Percentiles rank a stretch among this genome's conserved stretches.
Conservation (phyloP, 2,888 invertebrate genomes). For the Agonopterix subpropinquella region DNA sequence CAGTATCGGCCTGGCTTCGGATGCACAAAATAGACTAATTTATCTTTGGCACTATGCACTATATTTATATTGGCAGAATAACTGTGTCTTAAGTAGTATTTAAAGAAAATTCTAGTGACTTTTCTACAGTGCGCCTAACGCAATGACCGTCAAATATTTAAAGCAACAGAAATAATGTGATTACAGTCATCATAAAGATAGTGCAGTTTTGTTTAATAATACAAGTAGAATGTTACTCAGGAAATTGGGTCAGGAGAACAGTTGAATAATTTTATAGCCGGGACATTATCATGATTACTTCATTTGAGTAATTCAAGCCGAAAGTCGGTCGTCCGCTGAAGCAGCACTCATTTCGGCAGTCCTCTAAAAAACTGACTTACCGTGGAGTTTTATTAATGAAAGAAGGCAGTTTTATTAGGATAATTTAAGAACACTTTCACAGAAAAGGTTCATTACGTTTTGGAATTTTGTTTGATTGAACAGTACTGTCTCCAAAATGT, state of each 20-base stretch:
- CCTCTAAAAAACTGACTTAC: slow-evolving; percentile 2
- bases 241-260: slow-evolving; percentile 8
- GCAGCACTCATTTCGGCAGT: not conserved
- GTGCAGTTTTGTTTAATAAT: no score
- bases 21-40: no score
- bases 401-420: not conserved
- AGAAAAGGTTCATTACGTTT: not conserved
- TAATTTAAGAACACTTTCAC: not conserved
- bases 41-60: no score
- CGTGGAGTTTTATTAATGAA: not conserved
- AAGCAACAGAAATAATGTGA: no score
- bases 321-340: not conserved
- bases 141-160: no score
- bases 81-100: no score
- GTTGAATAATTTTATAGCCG: slow-evolving; percentile 12
- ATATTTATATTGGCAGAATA: no score
- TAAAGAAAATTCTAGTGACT: no score
- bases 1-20: no score
- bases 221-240: no score
- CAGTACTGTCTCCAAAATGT: not conserved
- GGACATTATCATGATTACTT: slow-evolving; percentile 15
- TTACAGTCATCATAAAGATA: no score
- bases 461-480: not conserved
- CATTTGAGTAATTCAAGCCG: slow-evolving; percentile 7
- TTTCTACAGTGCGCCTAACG: no score